Percentiles rank a stretch among this genome's conserved stretches.
phyloP scores from a whole-genome alignment of 2,797 vertebrate species.

The Tadarida brasiliensis region DNA sequence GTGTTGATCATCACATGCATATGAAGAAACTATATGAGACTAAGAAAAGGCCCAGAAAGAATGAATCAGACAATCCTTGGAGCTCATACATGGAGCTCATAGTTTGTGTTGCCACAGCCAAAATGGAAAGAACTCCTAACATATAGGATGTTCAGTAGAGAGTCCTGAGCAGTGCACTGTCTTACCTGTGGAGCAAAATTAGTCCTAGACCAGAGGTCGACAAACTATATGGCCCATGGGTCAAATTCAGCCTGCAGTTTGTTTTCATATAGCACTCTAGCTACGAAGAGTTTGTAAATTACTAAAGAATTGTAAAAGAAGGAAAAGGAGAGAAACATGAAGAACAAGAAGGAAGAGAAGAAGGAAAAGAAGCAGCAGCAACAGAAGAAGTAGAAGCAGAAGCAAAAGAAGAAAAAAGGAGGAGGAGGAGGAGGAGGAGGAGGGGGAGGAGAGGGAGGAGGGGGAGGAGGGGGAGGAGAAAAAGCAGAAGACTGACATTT shows the following conservation, averaged over 20 bases:
- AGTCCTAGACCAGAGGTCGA: not conserved
- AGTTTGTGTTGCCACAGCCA: not conserved
- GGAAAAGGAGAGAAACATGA: not conserved
- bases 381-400: not conserved
- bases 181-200: not conserved
- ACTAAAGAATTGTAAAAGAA: not conserved
- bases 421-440: too few species aligned
- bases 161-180: not conserved
- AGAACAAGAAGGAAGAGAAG: not conserved
- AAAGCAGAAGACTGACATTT: not conserved
- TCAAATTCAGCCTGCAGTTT: not conserved
- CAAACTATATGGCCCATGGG: not conserved
- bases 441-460: not conserved
- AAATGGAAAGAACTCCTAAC: not conserved
- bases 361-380: not conserved
- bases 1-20: too few species aligned
- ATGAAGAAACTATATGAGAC: not conserved
- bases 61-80: not conserved
- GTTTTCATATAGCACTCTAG: not conserved
- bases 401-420: not conserved
- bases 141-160: not conserved
- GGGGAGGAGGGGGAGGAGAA: not conserved
- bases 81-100: not conserved
- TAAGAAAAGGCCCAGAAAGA: not conserved
- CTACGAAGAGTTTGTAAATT: not conserved